phyloP scores from a whole-genome alignment of 2,113 vertebrate genomes.

The Rhinopomastus cyanomelas region DNA sequence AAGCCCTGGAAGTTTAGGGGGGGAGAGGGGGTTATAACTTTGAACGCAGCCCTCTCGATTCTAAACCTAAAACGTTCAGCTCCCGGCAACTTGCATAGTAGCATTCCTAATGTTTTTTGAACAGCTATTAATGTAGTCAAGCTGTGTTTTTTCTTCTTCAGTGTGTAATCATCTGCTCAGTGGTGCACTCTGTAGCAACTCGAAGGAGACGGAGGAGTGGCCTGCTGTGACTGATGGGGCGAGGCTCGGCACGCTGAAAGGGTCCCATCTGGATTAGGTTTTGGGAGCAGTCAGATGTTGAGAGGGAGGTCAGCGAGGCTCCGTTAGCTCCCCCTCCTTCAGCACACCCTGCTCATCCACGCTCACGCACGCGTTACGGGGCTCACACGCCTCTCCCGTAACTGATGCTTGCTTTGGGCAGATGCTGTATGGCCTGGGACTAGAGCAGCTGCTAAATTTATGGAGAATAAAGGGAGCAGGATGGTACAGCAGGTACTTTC shows the following conservation, averaged over 20 bases:
- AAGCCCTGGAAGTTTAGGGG: neutral
- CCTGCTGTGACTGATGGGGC: slow-evolving; percentile 76
- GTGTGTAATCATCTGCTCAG: slow-evolving; percentile 71
- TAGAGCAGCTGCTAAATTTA: slow-evolving; percentile 83
- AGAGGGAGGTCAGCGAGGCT: slow-evolving; percentile 78
- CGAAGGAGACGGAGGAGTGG: slow-evolving; percentile 74
- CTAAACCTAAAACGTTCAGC: slow-evolving; percentile 60
- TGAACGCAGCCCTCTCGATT: slow-evolving; percentile 43
- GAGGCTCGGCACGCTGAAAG: slow-evolving; percentile 33
- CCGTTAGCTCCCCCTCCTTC: slow-evolving; percentile 71
- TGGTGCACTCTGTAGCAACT: slow-evolving; percentile 44
- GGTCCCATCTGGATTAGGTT: slow-evolving; percentile 77
- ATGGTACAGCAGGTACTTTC: slow-evolving; percentile 89
- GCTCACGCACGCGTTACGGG: slow-evolving; percentile 33
- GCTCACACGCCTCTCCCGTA: slow-evolving; percentile 70
- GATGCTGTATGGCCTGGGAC: slow-evolving; percentile 82
- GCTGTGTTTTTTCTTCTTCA: slow-evolving; percentile 32
- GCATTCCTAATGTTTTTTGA: slow-evolving; percentile 69
- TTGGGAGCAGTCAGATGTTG: slow-evolving; percentile 75
- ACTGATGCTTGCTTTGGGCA: slow-evolving; percentile 81
- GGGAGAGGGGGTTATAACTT: neutral
- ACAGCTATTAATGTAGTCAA: slow-evolving; percentile 69
- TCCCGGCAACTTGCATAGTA: slow-evolving; percentile 36
- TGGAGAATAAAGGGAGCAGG: slow-evolving; percentile 82
- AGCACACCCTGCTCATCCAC: slow-evolving; percentile 52